Percentiles rank a stretch among this genome's conserved stretches.
Evolutionary conservation across 2,113 vertebrate genomes (phyloP).

Genomic region (Chascanopsetta lugubris): DNA sequence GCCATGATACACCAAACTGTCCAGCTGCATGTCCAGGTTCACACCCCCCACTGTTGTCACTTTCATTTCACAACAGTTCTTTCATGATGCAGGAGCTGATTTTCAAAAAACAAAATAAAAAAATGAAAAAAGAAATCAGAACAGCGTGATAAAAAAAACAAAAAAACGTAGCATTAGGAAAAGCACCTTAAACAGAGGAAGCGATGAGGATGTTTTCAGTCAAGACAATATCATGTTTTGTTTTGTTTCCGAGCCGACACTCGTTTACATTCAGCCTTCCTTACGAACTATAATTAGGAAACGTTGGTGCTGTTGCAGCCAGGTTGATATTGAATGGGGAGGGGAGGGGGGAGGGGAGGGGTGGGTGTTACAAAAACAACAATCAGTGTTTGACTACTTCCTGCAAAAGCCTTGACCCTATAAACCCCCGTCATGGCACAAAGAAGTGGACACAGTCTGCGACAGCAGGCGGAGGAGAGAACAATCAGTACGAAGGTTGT

Average conservation of each 20-base stretch:
- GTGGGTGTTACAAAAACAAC: too few relatives aligned
- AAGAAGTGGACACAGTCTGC: conserved; percentile 28
- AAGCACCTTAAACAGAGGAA: conserved; percentile 16
- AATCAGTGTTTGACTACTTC: conserved; percentile 34
- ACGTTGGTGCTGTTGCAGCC: conserved; percentile 3
- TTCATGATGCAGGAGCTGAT: conserved; percentile 20
- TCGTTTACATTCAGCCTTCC: neutral
- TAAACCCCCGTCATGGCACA: conserved; percentile 39
- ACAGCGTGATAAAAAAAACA: neutral
- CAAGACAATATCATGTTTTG: conserved; percentile 18
- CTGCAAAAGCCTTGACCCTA: conserved; percentile 51
- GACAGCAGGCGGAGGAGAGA: conserved; percentile 36
- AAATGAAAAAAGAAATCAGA: conserved; percentile 22
- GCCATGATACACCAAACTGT: conserved; percentile 48
- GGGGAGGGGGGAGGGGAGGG: too few relatives aligned
- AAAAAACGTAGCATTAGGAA: conserved; percentile 6
- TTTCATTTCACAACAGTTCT: conserved; percentile 9
- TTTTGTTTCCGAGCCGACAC: conserved; percentile 25
- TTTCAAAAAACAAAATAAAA: conserved; percentile 23
- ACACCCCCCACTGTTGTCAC: conserved; percentile 14
- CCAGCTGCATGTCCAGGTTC: conserved; percentile 47
- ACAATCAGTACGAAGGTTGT: conserved; percentile 40
- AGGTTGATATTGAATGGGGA: neutral
- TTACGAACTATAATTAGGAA: conserved; percentile 5
- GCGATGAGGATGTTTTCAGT: conserved; percentile 4